Evolutionary conservation across 1,140 invertebrate species (phyloP), one percentile per base, ranked within the genome.

Genomic region (Drosophila trapezifrons): DNA sequence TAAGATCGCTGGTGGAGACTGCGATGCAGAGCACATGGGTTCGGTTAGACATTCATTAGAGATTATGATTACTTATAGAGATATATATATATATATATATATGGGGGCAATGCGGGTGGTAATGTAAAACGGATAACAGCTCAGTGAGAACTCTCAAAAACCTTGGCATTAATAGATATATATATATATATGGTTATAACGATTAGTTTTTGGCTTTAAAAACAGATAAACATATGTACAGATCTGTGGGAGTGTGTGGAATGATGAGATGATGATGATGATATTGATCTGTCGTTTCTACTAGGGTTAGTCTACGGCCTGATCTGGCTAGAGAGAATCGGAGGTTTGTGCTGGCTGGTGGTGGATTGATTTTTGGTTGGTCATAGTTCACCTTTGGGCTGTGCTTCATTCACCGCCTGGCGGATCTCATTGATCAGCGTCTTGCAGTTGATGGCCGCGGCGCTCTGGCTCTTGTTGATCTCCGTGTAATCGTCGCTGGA

Each of bases 351-450:
- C 51, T 74, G 49, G 47, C 49, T 20, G 49, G 43, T 65, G 40
- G 22, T 59, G 57, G 45, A 18, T 64, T 66, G 51, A 49, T 64
- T 59, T 32, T 32, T 49, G 46, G 45, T 32, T 58, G 43, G 42
- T 57, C 43, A 67, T 87, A 75, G 66, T 82, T 93, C 93, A 96
- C 96, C 95, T 95, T 95, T 94, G 75, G 95, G 95, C 93, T 96
- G 96, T 62, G 96, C 96, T 91, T 97, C 96, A 90, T 95, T 96
- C 75, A 97, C 96, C 78, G 96, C 96, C 92, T 96, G 95, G 71
- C 96, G 93, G 80, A 97, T 97, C 93, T 97, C 96, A 87, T 96
- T 96, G 52, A 96, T 95, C 67, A 97, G 93, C 92, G 95, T 95
- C 93, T 96, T 95, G 78, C 95, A 96, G 76, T 96, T 92, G 51